These are phyloP conservation scores for Odontothrips loti DNA, from an alignment of 2,888 invertebrate genomes.

Conservation along the genomic window DNA sequence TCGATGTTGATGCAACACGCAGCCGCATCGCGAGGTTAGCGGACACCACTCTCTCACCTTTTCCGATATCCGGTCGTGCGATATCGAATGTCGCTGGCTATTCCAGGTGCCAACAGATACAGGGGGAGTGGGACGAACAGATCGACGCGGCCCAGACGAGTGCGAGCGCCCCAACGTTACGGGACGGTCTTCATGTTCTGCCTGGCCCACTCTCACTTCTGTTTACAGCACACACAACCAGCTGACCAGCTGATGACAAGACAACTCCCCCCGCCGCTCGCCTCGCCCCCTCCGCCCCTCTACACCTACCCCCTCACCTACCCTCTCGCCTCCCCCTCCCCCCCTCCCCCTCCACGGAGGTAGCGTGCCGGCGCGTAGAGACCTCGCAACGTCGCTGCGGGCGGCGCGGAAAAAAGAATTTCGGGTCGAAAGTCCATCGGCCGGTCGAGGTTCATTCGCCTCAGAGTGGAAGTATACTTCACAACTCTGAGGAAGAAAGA, in stretches of 20 bases:
- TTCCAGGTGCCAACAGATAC: not conserved
- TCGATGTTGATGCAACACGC: not conserved
- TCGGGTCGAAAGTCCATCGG: too few species aligned
- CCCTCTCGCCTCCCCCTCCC: not conserved
- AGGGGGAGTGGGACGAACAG: not conserved
- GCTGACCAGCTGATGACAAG: not conserved
- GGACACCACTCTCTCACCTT: too few species aligned
- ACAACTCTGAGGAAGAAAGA: too few species aligned
- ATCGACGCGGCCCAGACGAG: too few species aligned
- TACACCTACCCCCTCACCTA: not conserved
- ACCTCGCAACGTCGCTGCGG: too few species aligned
- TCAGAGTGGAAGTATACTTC: too few species aligned
- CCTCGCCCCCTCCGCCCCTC: not conserved
- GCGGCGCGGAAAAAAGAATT: too few species aligned
- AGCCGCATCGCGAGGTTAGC: not conserved
- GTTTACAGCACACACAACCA: not conserved
- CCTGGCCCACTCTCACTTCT: slow-evolving; percentile 1
- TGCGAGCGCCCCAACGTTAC: not conserved
- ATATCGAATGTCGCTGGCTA: not conserved
- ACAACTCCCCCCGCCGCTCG: not conserved
- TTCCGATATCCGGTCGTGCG: not conserved
- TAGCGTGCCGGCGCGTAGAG: too few species aligned
- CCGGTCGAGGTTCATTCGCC: too few species aligned
- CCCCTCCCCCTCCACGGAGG: not conserved
- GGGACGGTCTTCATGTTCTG: not conserved